Percentiles rank a stretch among this genome's conserved stretches.
Conservation (phyloP, 2,113 vertebrate species). For the Hydrochoerus hydrochaeris region DNA sequence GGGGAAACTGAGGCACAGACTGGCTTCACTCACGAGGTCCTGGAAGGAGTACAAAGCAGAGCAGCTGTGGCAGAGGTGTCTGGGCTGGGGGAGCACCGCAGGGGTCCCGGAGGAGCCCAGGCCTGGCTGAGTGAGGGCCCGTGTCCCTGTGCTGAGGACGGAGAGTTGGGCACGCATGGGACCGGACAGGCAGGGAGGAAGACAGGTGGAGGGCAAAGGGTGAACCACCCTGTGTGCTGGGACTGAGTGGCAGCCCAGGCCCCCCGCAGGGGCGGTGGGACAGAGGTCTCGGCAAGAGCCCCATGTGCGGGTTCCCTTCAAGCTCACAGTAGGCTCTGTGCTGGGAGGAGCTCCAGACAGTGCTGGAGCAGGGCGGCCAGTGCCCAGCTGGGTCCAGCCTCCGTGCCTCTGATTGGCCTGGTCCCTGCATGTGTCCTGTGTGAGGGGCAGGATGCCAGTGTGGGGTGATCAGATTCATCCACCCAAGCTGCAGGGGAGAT, state of each 20-base stretch:
- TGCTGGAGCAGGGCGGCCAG: not conserved
- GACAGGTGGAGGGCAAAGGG: accelerated
- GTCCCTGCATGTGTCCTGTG: not conserved
- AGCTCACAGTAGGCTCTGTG: not conserved
- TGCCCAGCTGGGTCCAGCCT: not conserved
- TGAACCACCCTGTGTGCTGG: not conserved
- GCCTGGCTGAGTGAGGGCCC: not conserved
- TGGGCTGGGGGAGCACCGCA: not conserved
- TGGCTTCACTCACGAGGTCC: not conserved
- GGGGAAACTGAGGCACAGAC: not conserved
- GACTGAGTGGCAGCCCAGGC: not conserved
- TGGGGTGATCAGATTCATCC: not conserved
- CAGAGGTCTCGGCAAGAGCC: not conserved
- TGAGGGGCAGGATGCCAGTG: too few relatives aligned
- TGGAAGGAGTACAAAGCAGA: not conserved
- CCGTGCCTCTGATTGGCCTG: not conserved
- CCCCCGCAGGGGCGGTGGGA: too few relatives aligned
- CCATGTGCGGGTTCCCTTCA: accelerated
- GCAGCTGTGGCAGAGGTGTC: not conserved
- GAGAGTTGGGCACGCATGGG: not conserved
- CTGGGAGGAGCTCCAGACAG: not conserved
- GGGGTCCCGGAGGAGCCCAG: not conserved
- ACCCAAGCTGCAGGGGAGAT: not conserved
- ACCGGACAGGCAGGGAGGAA: not conserved
- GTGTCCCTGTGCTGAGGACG: not conserved